Conservation (phyloP, 92 coral and sea anemone genomes). For the Plumapathes pennacea region DNA sequence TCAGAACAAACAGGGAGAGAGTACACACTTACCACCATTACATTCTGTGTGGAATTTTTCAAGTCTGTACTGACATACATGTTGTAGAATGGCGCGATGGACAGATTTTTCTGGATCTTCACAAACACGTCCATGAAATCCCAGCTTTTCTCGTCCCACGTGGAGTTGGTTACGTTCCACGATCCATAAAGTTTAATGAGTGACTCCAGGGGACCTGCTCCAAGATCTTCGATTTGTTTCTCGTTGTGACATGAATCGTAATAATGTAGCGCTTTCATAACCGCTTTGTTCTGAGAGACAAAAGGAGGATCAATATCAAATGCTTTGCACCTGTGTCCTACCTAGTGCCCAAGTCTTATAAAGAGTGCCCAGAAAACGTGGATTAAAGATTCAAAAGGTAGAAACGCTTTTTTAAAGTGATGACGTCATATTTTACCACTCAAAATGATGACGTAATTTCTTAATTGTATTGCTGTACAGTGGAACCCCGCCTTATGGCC, state of each 20-base stretch:
- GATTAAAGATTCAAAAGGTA: no score
- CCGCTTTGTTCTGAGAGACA: slow-evolving; percentile 67
- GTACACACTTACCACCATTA: slow-evolving; percentile 79
- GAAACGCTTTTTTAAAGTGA: no score
- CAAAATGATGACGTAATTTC: no score
- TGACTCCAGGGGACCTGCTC: slow-evolving; percentile 50
- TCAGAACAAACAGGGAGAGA: no score
- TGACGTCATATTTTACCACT: no score
- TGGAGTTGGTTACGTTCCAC: slow-evolving; percentile 79
- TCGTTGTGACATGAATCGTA: slow-evolving; percentile 84
- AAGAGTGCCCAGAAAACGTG: no score
- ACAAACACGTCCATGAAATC: slow-evolving; percentile 73
- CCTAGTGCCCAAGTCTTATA: no score
- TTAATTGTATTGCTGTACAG: no score
- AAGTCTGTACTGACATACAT: slow-evolving; percentile 80
- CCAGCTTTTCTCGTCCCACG: slow-evolving; percentile 68
- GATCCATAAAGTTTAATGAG: slow-evolving; percentile 67
- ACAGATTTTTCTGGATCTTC: slow-evolving; percentile 63
- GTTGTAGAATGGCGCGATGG: slow-evolving; percentile 67
- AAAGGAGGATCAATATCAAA: neutral
- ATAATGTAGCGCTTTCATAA: slow-evolving; percentile 71
- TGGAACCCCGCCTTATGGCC: no score
- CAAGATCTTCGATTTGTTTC: slow-evolving; percentile 48
- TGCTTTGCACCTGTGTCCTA: no score
- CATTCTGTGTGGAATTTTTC: slow-evolving; percentile 81